Percentiles rank a stretch among this genome's conserved stretches.
phyloP scores from a whole-genome alignment of 2,888 invertebrate species.

The Cantharis rustica region DNA sequence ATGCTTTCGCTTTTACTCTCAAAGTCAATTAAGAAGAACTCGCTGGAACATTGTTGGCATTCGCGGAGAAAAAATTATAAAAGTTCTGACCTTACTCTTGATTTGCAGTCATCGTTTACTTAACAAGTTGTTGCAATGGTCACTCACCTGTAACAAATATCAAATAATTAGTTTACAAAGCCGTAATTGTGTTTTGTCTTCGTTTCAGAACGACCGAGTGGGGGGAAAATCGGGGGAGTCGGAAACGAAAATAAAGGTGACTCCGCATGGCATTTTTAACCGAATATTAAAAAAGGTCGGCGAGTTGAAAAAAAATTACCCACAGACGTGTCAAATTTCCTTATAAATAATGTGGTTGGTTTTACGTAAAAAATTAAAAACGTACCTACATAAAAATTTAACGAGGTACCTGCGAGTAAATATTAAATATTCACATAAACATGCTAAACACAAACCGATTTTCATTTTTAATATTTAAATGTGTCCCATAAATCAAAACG shows the following conservation, averaged over 20 bases:
- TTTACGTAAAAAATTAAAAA: background rate
- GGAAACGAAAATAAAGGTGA: background rate
- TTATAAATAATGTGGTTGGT: background rate
- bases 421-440: constrained; percentile 28
- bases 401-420: background rate
- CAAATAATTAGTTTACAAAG: constrained; percentile 33
- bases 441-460: constrained; percentile 25
- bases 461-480: constrained; percentile 31
- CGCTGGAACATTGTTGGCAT: background rate
- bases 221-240: background rate
- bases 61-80: background rate
- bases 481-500: constrained; percentile 23
- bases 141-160: constrained; percentile 36
- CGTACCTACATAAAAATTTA: background rate
- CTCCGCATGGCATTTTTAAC: background rate
- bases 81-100: constrained; percentile 13
- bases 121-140: constrained; percentile 21
- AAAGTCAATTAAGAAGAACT: background rate
- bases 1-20: background rate
- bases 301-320: background rate
- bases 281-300: background rate
- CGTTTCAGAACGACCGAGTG: background rate
- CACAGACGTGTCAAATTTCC: background rate
- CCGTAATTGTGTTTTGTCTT: constrained; percentile 33
- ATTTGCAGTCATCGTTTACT: constrained; percentile 21